Base-by-base conservation (phyloP, 2,888 invertebrate species). In the Hanleya hanleyi region DNA sequence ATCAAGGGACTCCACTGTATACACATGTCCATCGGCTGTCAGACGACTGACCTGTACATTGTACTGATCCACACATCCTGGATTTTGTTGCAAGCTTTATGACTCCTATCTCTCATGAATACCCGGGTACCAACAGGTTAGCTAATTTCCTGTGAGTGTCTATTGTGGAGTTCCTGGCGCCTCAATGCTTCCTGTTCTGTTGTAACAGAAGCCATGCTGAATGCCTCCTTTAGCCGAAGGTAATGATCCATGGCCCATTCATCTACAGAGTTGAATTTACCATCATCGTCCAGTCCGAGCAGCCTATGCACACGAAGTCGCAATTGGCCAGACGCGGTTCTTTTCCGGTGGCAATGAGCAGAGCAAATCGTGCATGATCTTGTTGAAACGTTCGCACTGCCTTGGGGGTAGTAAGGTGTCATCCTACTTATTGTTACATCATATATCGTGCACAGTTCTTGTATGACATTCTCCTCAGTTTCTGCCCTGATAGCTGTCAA, bases 161-260 rank as follows among this genome's bases (percentile, higher is more conserved):
- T 22, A 15, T 51, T 26, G 22, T 57, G 26, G 22, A 22, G 22
- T 26, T 57, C 9, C 26, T 32, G 22, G 12, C 57, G 57, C 3
- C 32, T 22, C 18, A 65, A 12, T 9, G 64, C 73, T 29, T 62
- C 69, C n/a, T 49, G 72, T 37, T 73, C 73, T 3, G 35, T 69
- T 32, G 29, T 36, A 22, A 26, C 38, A 64, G 36, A 15, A 9
- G 70, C 73, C 22, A 36, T 5, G n/a, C 22, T 26, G 32, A 67
- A 67, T 12, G 67, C 33, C 15, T 41, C 41, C 37, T 37, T 37
- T 1, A 71, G 38, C n/a, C 67, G 66, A 1, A 67, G 12, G 26
- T 66, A 50, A 22, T 76, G 76, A 35, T 36, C 49, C 18, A 50
- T 22, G 22, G 74, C 64, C 70, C 68, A 76, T 18, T 57, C 35